Evolutionary conservation across 2,113 vertebrate species (phyloP).

Genomic region (Ramphastos sulfuratus): DNA sequence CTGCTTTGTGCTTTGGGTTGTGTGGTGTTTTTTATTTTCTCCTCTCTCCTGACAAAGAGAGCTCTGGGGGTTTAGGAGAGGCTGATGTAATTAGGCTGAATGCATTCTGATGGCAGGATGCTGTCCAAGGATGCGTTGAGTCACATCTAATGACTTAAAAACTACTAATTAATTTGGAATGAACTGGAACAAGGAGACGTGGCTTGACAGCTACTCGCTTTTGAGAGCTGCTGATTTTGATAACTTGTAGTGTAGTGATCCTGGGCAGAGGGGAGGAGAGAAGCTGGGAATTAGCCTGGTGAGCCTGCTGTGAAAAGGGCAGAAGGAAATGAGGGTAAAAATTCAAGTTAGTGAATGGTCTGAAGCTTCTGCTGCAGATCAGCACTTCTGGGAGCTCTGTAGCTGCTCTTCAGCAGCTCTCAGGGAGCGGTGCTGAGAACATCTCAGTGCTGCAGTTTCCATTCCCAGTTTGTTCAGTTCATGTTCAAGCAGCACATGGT

Average conservation of each 20-base stretch:
- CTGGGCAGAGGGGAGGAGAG: neutral
- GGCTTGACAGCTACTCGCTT: neutral
- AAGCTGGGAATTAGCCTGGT: neutral
- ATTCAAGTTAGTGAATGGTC: fast-evolving
- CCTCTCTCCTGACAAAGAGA: neutral
- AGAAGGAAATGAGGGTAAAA: neutral
- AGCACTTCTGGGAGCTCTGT: neutral
- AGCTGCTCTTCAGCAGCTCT: neutral
- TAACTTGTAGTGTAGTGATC: neutral
- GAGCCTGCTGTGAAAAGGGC: neutral
- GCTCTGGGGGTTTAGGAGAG: neutral
- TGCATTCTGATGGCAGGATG: neutral
- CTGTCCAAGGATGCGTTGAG: conserved; percentile 47
- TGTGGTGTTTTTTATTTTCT: no score
- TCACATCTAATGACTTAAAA: conserved; percentile 56
- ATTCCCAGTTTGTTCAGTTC: neutral
- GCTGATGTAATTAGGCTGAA: conserved; percentile 33
- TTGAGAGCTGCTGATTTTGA: neutral
- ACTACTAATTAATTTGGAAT: conserved; percentile 49
- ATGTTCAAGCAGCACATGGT: fast-evolving
- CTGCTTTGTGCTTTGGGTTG: no score
- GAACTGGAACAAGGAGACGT: conserved; percentile 35
- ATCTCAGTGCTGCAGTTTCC: fast-evolving
- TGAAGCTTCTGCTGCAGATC: neutral
- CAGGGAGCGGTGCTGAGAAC: neutral